Conservation (phyloP, 2,797 vertebrate genomes). For the Chloroceryle inda region DNA sequence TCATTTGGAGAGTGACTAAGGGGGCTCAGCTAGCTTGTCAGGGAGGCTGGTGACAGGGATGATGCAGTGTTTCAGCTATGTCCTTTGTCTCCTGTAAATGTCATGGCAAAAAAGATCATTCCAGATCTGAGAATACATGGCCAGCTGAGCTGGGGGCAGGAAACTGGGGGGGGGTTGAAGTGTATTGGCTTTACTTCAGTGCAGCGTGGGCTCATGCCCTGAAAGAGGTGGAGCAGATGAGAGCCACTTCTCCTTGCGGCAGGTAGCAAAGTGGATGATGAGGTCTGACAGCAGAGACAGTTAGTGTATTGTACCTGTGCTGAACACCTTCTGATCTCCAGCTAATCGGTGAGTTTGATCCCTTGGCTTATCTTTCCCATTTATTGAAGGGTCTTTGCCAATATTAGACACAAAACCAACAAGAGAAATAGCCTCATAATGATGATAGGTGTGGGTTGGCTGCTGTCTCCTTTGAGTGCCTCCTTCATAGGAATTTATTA, state of each 20-base stretch:
- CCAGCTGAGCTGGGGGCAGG: not conserved
- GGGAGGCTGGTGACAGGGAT: not conserved
- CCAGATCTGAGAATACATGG: not conserved
- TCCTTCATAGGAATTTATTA: not conserved
- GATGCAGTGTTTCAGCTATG: not conserved
- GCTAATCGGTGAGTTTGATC: not conserved
- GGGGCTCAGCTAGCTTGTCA: not conserved
- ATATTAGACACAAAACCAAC: not conserved
- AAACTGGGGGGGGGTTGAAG: not conserved
- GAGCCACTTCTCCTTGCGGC: not conserved
- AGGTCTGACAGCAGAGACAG: not conserved
- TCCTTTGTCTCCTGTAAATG: not conserved
- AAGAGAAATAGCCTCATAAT: not conserved
- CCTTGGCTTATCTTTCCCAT: not conserved
- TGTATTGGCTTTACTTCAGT: not conserved
- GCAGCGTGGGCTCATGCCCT: not conserved
- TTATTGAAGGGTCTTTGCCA: constrained; percentile 8
- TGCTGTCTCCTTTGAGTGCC: constrained; percentile 41
- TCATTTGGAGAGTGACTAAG: not conserved
- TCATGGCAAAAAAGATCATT: not conserved
- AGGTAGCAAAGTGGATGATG: not conserved
- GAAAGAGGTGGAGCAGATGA: not conserved
- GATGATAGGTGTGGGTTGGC: not conserved
- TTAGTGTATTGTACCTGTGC: not conserved
- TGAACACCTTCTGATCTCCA: not conserved